phyloP scores from a whole-genome alignment of 2,888 invertebrate species.

The Mallateleia sp. region DNA sequence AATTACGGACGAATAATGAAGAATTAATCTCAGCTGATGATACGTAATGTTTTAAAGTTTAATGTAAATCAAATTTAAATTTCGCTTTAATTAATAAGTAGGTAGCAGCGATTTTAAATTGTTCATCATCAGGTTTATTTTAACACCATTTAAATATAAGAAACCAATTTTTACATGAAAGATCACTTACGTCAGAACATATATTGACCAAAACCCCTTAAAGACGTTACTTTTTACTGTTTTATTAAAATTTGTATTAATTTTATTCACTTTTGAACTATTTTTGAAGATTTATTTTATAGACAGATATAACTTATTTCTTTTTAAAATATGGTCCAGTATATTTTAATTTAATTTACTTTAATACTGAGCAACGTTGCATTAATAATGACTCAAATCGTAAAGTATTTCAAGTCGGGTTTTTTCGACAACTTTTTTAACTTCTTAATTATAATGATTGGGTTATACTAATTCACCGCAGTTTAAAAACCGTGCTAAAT shows the following conservation, averaged over 20 bases:
- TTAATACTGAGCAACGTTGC: constrained; percentile 41
- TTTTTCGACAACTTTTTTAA: constrained; percentile 39
- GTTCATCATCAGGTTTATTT: no score
- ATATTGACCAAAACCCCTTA: no score
- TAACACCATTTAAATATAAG: no score
- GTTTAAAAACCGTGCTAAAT: constrained; percentile 51
- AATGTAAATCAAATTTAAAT: background rate
- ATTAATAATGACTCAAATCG: constrained; percentile 45
- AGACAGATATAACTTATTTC: no score
- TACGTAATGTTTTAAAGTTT: background rate
- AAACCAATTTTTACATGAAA: no score
- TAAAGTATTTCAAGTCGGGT: constrained; percentile 32
- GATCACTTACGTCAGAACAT: no score
- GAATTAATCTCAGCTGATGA: background rate
- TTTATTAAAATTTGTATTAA: no score
- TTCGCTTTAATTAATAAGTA: background rate
- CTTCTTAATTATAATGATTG: constrained; percentile 61
- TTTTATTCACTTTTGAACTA: no score
- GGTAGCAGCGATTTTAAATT: background rate
- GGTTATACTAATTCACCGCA: constrained; percentile 42
- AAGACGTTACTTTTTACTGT: no score
- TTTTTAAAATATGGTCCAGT: no score
- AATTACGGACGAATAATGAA: background rate
- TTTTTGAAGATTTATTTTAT: no score
- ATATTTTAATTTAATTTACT: constrained; percentile 33